phyloP scores from a whole-genome alignment of 2,113 vertebrate species.

The Urocynchramus pylzowi region DNA sequence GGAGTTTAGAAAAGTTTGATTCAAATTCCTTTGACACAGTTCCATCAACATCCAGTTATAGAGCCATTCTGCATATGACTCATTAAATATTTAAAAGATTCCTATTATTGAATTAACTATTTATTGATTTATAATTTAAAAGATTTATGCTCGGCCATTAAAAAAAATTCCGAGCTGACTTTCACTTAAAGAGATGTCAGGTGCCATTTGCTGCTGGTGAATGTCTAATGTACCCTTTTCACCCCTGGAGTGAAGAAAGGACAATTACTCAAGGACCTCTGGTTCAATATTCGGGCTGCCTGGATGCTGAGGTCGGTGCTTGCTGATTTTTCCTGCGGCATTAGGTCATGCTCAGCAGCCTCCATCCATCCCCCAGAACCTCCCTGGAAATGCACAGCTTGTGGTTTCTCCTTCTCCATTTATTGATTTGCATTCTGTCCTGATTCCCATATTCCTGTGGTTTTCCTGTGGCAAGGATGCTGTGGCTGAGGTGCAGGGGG shows the following conservation, averaged over 20 bases:
- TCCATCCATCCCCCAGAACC: slow-evolving; percentile 52
- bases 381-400: slow-evolving; percentile 69
- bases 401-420: slow-evolving; percentile 40
- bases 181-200: slow-evolving; percentile 76
- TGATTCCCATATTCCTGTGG: neutral
- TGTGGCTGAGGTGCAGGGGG: neutral
- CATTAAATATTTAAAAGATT: slow-evolving; percentile 94
- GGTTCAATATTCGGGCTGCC: slow-evolving; percentile 74
- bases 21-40: slow-evolving; percentile 5
- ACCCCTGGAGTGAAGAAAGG: slow-evolving; percentile 65
- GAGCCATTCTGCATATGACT: slow-evolving; percentile 63
- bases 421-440: slow-evolving; percentile 59
- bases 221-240: slow-evolving; percentile 67
- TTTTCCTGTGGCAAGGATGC: neutral
- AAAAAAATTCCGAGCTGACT: slow-evolving; percentile 78
- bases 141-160: slow-evolving; percentile 85
- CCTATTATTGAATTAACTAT: slow-evolving; percentile 98
- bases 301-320: slow-evolving; percentile 57
- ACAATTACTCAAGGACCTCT: slow-evolving; percentile 71
- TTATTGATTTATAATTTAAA: slow-evolving; percentile 99
- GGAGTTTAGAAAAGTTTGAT: slow-evolving; percentile 40
- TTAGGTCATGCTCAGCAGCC: slow-evolving; percentile 68
- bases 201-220: slow-evolving; percentile 75
- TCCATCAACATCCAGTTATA: slow-evolving; percentile 57
- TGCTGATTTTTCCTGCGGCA: slow-evolving; percentile 47